A percentile compares a stretch with the other conserved stretches of the same genome.
Evolutionary conservation across 37 sponge, comb jelly and placozoan genomes (phyloP).

Genomic region (Spongilla lacustris): DNA sequence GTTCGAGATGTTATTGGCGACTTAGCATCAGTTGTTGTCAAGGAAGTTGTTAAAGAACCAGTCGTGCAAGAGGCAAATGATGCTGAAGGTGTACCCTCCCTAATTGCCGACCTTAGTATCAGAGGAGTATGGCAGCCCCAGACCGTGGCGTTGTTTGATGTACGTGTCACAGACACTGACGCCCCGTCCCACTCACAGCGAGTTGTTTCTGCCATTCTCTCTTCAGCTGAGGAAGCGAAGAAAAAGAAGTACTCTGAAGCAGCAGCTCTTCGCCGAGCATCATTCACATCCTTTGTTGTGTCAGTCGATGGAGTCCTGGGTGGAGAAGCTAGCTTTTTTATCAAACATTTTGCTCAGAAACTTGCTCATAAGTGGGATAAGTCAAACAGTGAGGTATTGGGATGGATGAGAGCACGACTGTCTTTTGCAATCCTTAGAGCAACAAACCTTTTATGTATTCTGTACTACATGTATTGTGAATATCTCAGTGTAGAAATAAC

Average conservation of each 20-base stretch:
- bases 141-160: conserved; percentile 57
- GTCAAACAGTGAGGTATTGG: conserved; percentile 4
- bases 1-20: conserved; percentile 49
- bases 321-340: conserved; percentile 7
- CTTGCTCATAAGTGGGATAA: conserved; percentile 24
- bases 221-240: conserved; percentile 35
- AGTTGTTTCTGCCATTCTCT: conserved; percentile 4
- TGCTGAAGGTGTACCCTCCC: not conserved
- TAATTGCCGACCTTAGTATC: conserved; percentile 52
- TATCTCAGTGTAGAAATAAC: too few relatives aligned
- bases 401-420: conserved; percentile 8
- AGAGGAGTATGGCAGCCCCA: conserved; percentile 59
- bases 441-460: too few relatives aligned
- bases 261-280: conserved; percentile 14
- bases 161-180: conserved; percentile 57
- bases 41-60: conserved; percentile 41
- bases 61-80: conserved; percentile 33
- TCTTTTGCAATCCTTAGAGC: conserved; percentile 28
- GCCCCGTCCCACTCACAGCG: conserved; percentile 9
- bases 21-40: conserved; percentile 28
- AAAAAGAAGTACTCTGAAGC: conserved; percentile 11
- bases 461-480: too few relatives aligned
- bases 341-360: conserved; percentile 9
- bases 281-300: conserved; percentile 38
- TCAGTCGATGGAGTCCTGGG: conserved; percentile 48